Percentiles rank a stretch among this genome's conserved stretches.
Conservation (phyloP, 2,113 vertebrate genomes). For the Procapra przewalskii region DNA sequence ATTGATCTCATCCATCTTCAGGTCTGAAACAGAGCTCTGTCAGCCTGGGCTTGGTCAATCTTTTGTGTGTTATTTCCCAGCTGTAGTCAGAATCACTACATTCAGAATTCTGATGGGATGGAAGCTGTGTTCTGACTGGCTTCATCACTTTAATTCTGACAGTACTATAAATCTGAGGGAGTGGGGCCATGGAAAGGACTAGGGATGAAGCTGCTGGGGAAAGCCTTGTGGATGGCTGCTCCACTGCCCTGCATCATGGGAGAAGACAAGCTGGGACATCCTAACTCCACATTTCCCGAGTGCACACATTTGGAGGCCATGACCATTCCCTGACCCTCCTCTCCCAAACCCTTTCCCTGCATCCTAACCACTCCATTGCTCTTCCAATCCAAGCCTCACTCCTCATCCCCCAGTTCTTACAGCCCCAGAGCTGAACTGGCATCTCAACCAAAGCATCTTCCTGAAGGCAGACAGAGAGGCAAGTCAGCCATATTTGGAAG, state of each 20-base stretch:
- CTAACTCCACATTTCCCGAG: neutral
- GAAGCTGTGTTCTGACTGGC: slow-evolving; percentile 16
- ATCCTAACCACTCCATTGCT: neutral
- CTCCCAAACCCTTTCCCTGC: neutral
- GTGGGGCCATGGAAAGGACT: neutral
- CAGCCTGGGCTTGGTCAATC: slow-evolving; percentile 35
- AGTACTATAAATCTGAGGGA: neutral
- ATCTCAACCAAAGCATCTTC: neutral
- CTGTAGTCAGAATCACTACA: neutral
- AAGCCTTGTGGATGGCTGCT: neutral
- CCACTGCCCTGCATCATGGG: neutral
- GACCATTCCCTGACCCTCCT: neutral
- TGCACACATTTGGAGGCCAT: neutral
- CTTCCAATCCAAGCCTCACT: neutral
- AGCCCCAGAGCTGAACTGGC: neutral
- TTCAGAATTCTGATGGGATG: slow-evolving; percentile 24
- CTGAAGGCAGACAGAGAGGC: neutral
- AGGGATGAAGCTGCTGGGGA: neutral
- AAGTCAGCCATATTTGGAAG: neutral
- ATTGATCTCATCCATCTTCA: slow-evolving; percentile 74
- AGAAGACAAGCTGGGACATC: neutral
- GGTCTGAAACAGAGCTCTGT: slow-evolving; percentile 50
- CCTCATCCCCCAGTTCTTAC: neutral
- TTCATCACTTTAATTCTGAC: neutral
- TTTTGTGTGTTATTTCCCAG: slow-evolving; percentile 38